Evolutionary conservation across 2,113 vertebrate genomes (phyloP).

Genomic region (Todiramphus chloris): DNA sequence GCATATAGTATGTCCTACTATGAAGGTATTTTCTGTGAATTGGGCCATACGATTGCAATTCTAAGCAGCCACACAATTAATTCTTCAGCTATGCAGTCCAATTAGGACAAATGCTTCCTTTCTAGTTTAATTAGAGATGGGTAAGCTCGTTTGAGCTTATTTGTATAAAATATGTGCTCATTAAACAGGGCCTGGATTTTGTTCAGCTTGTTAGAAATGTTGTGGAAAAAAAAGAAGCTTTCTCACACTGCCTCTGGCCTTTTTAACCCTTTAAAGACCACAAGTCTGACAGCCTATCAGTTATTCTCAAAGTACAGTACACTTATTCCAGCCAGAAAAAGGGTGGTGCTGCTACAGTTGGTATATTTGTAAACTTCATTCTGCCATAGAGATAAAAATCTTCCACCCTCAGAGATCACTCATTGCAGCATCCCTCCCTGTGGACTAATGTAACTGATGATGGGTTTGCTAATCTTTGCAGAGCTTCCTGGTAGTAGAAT

Average conservation of each 20-base stretch:
- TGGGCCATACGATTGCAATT: conserved; percentile 72
- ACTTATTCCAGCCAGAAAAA: neutral
- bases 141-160: conserved; percentile 73
- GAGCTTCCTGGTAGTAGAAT: neutral
- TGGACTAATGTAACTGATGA: neutral
- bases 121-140: conserved; percentile 80
- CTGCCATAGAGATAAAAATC: neutral
- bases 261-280: conserved; percentile 61
- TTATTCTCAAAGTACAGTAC: neutral
- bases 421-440: neutral
- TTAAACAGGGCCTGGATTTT: conserved; percentile 77
- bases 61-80: conserved; percentile 78
- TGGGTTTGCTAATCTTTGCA: neutral
- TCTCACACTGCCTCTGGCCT: conserved; percentile 63
- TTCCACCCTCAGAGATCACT: neutral
- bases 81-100: conserved; percentile 77
- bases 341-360: neutral
- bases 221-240: conserved; percentile 45
- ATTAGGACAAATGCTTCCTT: conserved; percentile 79
- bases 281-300: neutral
- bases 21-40: conserved; percentile 63
- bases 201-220: conserved; percentile 78
- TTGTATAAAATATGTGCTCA: conserved; percentile 83
- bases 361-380: neutral
- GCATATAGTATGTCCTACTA: conserved; percentile 36